Evolutionary conservation across 1,140 invertebrate genomes (phyloP).

Genomic region (Cardiocondyla obscurior): DNA sequence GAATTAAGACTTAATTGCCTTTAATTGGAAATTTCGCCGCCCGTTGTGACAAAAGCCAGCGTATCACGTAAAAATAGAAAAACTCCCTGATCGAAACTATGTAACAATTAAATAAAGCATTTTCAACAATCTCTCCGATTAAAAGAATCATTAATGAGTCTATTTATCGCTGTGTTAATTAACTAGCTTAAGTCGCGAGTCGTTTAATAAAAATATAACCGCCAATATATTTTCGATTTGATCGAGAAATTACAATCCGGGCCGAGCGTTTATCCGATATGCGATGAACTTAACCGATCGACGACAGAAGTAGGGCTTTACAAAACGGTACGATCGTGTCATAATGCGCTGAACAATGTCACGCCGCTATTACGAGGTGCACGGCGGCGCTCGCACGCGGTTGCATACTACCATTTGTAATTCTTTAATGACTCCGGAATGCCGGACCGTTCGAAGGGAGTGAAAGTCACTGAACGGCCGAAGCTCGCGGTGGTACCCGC

Average conservation of each 20-base stretch:
- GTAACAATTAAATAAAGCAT: neutral
- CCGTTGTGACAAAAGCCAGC: neutral
- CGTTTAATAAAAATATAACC: neutral
- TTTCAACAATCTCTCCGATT: neutral
- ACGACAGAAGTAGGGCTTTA: constrained; percentile 11
- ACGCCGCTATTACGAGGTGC: constrained; percentile 52
- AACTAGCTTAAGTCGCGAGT: neutral
- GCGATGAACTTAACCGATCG: constrained; percentile 39
- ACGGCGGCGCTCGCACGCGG: neutral
- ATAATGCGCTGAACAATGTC: constrained; percentile 62
- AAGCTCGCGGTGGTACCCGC: neutral
- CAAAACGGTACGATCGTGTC: constrained; percentile 42
- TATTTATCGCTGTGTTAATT: neutral
- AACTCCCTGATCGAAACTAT: neutral
- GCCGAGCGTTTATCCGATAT: neutral
- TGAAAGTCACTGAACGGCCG: constrained; percentile 61
- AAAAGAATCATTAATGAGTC: neutral
- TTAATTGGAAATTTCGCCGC: constrained; percentile 49
- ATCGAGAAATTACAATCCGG: constrained; percentile 30
- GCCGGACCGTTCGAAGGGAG: constrained; percentile 61
- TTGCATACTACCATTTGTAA: constrained; percentile 23
- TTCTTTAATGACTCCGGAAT: constrained; percentile 67
- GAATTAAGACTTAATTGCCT: constrained; percentile 39
- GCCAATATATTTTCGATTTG: too few species aligned
- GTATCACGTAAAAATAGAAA: constrained; percentile 11